phyloP scores from a whole-genome alignment of 2,797 vertebrate genomes.

The Dendrocincla tyrannina region DNA sequence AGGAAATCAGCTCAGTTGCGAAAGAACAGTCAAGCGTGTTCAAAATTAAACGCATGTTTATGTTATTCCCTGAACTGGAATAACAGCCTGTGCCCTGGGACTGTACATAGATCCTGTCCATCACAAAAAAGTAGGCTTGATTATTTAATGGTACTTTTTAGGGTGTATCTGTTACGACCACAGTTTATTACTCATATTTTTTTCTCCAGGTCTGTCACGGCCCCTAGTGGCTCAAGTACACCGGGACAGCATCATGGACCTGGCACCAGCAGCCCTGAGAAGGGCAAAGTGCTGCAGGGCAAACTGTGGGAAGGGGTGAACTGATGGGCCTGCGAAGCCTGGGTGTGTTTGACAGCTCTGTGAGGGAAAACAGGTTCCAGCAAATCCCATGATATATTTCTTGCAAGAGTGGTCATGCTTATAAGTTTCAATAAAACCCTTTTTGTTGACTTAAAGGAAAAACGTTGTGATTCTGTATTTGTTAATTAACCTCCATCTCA shows the following conservation, averaged over 20 bases:
- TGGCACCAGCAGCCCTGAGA: not conserved
- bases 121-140: not conserved
- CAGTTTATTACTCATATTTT: not conserved
- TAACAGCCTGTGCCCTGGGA: not conserved
- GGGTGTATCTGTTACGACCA: not conserved
- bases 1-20: not conserved
- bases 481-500: not conserved
- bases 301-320: not conserved
- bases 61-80: not conserved
- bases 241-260: not conserved
- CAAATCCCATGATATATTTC: not conserved
- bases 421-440: not conserved
- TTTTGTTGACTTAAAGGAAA: not conserved
- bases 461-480: not conserved
- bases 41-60: not conserved
- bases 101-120: not conserved
- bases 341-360: not conserved
- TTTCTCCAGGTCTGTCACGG: slow-evolving; percentile 3
- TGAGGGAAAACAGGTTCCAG: not conserved
- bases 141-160: not conserved
- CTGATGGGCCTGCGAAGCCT: not conserved
- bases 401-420: not conserved
- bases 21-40: not conserved
- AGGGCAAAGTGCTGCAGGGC: not conserved
- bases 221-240: slow-evolving; percentile 31